These are phyloP conservation scores for Electrona antarctica DNA, from an alignment of 2,113 vertebrate species.

Conservation along the genomic window DNA sequence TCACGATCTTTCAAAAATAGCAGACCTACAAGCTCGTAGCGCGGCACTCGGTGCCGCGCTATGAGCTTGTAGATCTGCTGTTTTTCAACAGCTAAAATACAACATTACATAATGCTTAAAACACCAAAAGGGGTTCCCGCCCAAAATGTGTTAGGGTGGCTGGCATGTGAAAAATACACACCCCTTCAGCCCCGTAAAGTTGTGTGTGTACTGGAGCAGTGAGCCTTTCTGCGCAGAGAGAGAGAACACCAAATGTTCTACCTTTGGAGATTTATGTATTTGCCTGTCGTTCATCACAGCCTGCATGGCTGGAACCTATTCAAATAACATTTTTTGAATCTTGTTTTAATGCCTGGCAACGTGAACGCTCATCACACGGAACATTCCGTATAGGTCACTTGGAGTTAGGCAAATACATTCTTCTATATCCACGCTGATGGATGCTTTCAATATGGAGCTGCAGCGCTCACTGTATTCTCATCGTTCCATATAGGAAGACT, in stretches of 20 bases:
- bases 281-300: conserved; percentile 28
- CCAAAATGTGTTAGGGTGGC: conserved; percentile 41
- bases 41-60: no score
- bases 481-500: conserved; percentile 21
- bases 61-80: not conserved
- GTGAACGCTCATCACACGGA: conserved; percentile 10
- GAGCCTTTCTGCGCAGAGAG: conserved; percentile 20
- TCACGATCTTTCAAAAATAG: no score
- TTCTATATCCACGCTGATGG: conserved; percentile 36
- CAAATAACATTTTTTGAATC: conserved; percentile 22
- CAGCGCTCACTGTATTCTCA: conserved; percentile 22
- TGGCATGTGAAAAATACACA: conserved; percentile 46
- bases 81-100: no score
- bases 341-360: conserved; percentile 6
- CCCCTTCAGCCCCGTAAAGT: conserved; percentile 25
- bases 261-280: conserved; percentile 39
- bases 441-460: conserved; percentile 44
- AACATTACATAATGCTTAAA: no score
- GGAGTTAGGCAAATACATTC: conserved; percentile 34
- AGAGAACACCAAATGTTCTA: conserved; percentile 25
- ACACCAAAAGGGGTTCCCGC: no score
- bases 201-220: conserved; percentile 22
- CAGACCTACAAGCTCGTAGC: no score
- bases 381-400: conserved; percentile 23
- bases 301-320: conserved; percentile 21